Evolutionary conservation across 2,888 invertebrate genomes (phyloP), one percentile per base, ranked within the genome.

Genomic region (Ormyrus rosae): DNA sequence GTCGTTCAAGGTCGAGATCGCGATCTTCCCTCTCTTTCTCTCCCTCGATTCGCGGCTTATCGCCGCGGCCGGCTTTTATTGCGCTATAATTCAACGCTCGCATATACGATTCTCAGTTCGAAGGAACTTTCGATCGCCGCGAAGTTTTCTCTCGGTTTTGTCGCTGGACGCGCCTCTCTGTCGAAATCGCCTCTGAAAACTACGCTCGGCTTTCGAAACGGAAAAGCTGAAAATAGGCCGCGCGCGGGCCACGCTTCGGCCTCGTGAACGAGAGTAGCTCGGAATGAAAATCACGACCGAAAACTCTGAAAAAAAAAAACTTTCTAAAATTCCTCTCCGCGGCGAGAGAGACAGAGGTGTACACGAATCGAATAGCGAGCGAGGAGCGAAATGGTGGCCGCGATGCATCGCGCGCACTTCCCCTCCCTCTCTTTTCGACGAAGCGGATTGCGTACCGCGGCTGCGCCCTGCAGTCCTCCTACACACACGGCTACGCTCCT

Each of bases 1-100:
- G 61, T 73, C 68, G 55, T 70, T 80, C 80, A 80, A 80, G 80
- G 80, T 75, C 80, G 75, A 75, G 74, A 70, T 70, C 74, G 74
- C 65, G 64, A 69, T 74, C 46, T 56, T 60, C 53, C 34, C 51
- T 68, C 60, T 60, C 78, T 34, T 48, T 11, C 34, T 56, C 76
- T 72, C 77, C 13, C 71, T 80, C 65, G 69, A 73, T 75, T 75
- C 78, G 0, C 13, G 13, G 56, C 68, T 67, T 67, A 51, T 63
- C 60, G 68, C 46, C 2, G 19, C 19, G 19, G 19, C 19, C 4
- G 3, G 34, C 34, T 34, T 34, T 34, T 34, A 34, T 34, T 34
- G 34, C 34, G 34, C 34, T 34, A 4, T 34, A 34, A 34, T 34
- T 34, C 34, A 34, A 4, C 13, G 2, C 34, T 34, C 34, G 34